Percentiles rank a stretch among this genome's conserved stretches.
phyloP scores from a whole-genome alignment of 2,797 vertebrate species.

The Loris lydekkerianus region DNA sequence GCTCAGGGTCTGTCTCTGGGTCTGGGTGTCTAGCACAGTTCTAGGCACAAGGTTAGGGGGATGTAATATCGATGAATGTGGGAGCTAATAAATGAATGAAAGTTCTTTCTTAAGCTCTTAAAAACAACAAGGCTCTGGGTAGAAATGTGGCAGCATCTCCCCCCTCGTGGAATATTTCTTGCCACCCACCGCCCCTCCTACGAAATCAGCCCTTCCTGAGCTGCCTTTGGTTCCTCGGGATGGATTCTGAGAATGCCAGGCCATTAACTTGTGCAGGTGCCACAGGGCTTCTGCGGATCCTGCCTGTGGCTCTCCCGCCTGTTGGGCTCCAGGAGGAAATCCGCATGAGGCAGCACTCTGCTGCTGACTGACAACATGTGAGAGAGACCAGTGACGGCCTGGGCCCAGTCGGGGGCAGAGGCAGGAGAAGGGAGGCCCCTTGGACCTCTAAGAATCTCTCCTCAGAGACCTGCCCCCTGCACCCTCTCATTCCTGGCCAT shows the following conservation, averaged over 20 bases:
- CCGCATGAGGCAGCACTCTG: neutral
- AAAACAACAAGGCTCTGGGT: accelerated
- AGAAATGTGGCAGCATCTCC: accelerated
- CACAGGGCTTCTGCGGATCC: neutral
- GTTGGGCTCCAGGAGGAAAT: neutral
- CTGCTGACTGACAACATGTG: neutral
- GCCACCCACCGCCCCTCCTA: neutral
- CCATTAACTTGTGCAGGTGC: neutral
- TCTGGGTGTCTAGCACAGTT: neutral
- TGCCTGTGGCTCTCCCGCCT: neutral
- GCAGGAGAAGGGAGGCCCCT: neutral
- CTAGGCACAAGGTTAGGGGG: neutral
- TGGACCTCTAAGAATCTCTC: neutral
- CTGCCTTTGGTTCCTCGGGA: neutral
- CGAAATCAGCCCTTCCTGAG: neutral
- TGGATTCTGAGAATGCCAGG: slow-evolving; percentile 9
- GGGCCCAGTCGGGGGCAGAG: no score
- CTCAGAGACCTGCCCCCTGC: neutral
- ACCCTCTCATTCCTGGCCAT: slow-evolving; percentile 53
- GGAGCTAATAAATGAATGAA: neutral
- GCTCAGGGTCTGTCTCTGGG: accelerated
- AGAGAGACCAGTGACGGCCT: neutral
- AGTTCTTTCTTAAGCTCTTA: neutral
- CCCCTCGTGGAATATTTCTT: neutral
- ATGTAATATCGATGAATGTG: accelerated